A percentile compares a stretch with the other conserved stretches of the same genome.
Conservation (phyloP, 92 coral and sea anemone genomes). For the Parazoanthus darwini region DNA sequence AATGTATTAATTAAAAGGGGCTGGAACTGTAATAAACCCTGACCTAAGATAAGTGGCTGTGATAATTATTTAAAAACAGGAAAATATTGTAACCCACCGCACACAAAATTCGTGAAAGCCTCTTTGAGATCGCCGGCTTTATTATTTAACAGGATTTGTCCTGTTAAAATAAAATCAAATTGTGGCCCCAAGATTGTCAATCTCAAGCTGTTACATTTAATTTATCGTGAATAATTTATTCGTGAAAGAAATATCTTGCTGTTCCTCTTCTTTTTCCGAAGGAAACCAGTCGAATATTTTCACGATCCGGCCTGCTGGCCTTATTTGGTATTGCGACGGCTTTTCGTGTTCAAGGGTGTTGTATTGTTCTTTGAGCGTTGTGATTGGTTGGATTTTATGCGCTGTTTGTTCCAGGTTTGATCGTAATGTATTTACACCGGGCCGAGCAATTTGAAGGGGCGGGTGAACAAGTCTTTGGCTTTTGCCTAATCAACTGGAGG, state of each 20-base stretch:
- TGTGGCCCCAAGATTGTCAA: no score
- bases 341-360: constrained; percentile 16
- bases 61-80: not conserved
- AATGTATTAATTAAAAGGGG: not conserved
- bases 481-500: not conserved
- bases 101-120: not conserved
- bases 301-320: constrained; percentile 23
- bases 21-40: not conserved
- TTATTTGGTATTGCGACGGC: constrained; percentile 37
- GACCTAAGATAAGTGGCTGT: not conserved
- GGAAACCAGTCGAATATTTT: not conserved
- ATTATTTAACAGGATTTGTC: not conserved
- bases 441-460: constrained; percentile 43
- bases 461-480: constrained; percentile 7
- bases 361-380: constrained; percentile 39
- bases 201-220: no score
- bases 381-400: constrained; percentile 62
- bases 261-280: not conserved
- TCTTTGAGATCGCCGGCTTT: not conserved
- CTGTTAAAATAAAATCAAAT: no score
- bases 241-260: not conserved
- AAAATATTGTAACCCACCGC: not conserved
- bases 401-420: constrained; percentile 41
- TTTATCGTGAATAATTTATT: not conserved
- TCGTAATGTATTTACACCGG: constrained; percentile 44